phyloP scores from a whole-genome alignment of 2,113 vertebrate species.

The Petrocephalus zakoni region DNA sequence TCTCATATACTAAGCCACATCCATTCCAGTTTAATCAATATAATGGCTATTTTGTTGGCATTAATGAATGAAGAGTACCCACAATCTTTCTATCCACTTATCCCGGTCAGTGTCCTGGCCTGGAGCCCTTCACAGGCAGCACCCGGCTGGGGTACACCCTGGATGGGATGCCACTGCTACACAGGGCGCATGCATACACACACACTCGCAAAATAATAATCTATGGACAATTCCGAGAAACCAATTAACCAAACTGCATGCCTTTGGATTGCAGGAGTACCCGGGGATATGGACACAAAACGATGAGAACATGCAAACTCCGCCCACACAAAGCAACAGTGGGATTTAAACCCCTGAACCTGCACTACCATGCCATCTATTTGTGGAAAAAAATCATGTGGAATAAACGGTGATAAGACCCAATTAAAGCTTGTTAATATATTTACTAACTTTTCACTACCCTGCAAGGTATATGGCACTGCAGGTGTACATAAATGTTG shows the following conservation, averaged over 20 bases:
- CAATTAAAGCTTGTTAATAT: not conserved
- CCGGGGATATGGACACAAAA: not conserved
- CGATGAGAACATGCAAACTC: not conserved
- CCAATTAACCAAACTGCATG: not conserved
- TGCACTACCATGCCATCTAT: not conserved
- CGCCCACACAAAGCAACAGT: not conserved
- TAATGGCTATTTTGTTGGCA: not conserved
- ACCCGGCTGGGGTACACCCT: not conserved
- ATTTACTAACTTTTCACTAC: not conserved
- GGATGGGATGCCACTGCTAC: not conserved
- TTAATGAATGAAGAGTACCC: not conserved
- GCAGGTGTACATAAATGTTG: not conserved
- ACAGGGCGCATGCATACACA: not conserved
- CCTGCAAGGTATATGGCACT: not conserved
- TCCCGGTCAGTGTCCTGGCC: not conserved
- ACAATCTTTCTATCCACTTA: not conserved
- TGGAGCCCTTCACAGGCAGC: not conserved
- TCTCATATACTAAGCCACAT: not conserved
- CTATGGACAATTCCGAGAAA: not conserved
- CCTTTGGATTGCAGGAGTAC: not conserved
- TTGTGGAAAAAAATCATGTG: not conserved
- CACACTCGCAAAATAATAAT: not conserved
- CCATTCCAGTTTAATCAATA: not conserved
- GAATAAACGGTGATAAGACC: not conserved
- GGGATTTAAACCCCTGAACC: not conserved